Percentiles rank a stretch among this genome's conserved stretches.
phyloP scores from a whole-genome alignment of 1,140 invertebrate genomes.

The Polypedilum vanderplanki region DNA sequence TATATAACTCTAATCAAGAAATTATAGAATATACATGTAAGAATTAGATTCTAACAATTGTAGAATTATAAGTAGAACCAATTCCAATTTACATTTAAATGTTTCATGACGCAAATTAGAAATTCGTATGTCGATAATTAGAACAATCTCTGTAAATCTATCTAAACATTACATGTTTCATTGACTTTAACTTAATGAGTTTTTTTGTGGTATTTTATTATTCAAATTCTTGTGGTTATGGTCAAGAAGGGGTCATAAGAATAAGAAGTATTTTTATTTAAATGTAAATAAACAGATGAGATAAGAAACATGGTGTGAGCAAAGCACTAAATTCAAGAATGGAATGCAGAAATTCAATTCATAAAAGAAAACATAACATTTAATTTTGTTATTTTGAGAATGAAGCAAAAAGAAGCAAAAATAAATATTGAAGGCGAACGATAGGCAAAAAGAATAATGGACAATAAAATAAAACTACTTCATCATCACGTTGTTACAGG shows the following conservation, averaged over 20 bases:
- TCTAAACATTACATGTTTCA: too few relatives aligned
- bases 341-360: constrained; percentile 10
- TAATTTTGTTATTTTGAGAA: too few relatives aligned
- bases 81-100: neutral
- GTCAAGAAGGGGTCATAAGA: neutral
- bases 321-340: neutral
- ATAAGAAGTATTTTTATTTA: too few relatives aligned
- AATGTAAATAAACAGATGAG: too few relatives aligned
- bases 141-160: neutral
- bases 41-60: too few relatives aligned
- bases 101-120: constrained; percentile 11
- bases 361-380: neutral
- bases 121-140: constrained; percentile 9
- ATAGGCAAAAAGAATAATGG: constrained; percentile 24
- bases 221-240: neutral
- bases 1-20: too few relatives aligned
- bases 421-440: neutral
- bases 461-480: constrained; percentile 28
- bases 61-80: too few relatives aligned
- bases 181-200: too few relatives aligned
- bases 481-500: constrained; percentile 23
- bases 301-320: too few relatives aligned
- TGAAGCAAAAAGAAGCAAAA: too few relatives aligned
- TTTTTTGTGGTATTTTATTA: neutral
- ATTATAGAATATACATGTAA: too few relatives aligned